Evolutionary conservation across 2,797 vertebrate species (phyloP).

Genomic region (Sandelia bainsii): DNA sequence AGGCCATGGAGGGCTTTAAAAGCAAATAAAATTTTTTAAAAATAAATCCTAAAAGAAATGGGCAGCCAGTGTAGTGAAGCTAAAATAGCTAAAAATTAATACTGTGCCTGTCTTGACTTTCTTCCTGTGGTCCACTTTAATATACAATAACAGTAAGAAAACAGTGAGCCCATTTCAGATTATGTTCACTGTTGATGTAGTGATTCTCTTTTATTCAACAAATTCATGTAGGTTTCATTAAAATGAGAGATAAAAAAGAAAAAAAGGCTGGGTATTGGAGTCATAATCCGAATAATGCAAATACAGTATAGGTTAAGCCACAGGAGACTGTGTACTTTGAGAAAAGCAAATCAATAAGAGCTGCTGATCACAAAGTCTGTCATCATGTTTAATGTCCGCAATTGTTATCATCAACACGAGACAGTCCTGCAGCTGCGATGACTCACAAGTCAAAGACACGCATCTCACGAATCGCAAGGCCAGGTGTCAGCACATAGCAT

Average conservation of each 20-base stretch:
- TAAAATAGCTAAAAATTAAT: too few relatives aligned
- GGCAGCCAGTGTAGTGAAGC: too few relatives aligned
- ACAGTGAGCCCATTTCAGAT: not conserved
- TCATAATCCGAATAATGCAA: not conserved
- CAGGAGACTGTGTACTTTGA: not conserved
- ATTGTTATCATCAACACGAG: constrained; percentile 18
- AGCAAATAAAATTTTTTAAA: too few relatives aligned
- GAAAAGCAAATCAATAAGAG: constrained; percentile 5
- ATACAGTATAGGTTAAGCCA: not conserved
- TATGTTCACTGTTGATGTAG: not conserved
- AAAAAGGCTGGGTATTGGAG: not conserved
- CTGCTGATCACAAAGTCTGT: constrained; percentile 12
- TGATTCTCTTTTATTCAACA: not conserved
- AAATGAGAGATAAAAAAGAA: not conserved
- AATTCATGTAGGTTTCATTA: not conserved
- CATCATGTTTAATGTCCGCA: constrained; percentile 17
- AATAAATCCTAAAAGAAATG: too few relatives aligned
- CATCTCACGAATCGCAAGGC: constrained; percentile 41
- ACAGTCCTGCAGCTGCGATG: constrained; percentile 36
- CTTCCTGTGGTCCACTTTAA: constrained; percentile 4
- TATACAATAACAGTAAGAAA: not conserved
- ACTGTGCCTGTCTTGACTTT: too few relatives aligned
- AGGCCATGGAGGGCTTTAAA: too few relatives aligned
- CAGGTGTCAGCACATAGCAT: constrained; percentile 40
- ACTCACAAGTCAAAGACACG: constrained; percentile 49